phyloP scores from a whole-genome alignment of 2,888 invertebrate genomes.

The Scotopteryx bipunctaria region DNA sequence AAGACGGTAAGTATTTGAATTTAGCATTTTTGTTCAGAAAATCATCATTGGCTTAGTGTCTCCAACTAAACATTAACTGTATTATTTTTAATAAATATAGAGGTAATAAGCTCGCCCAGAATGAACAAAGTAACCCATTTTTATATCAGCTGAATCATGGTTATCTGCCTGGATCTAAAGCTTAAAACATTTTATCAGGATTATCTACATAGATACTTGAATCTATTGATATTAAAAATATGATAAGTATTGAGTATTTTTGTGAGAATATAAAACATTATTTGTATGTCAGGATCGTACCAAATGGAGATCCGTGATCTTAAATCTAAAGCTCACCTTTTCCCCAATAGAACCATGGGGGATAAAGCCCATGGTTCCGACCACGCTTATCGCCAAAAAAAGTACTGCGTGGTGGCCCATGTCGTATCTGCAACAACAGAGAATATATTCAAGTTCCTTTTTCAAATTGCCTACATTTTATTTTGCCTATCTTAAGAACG shows the following conservation, averaged over 20 bases:
- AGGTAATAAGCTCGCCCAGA: neutral
- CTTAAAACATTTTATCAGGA: neutral
- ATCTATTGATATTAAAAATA: neutral
- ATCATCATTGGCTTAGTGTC: neutral
- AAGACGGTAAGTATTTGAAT: constrained; percentile 12
- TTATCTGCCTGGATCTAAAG: neutral
- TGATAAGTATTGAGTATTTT: neutral
- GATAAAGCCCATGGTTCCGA: constrained; percentile 75
- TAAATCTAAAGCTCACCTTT: constrained; percentile 57
- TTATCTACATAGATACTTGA: neutral
- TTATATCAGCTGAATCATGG: neutral
- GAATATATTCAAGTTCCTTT: constrained; percentile 28
- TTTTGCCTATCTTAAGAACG: too few species aligned
- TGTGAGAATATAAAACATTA: too few species aligned
- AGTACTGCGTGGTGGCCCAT: constrained; percentile 71
- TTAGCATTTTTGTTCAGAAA: neutral
- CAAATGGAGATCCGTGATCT: too few species aligned
- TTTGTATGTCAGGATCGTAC: too few species aligned
- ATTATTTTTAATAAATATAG: too few species aligned
- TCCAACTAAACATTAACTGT: too few species aligned
- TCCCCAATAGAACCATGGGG: constrained; percentile 83
- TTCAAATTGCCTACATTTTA: too few species aligned
- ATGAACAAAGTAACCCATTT: neutral
- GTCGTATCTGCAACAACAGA: constrained; percentile 63
- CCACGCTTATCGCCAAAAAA: constrained; percentile 74